Evolutionary conservation across 2,888 invertebrate species (phyloP), one percentile per base, ranked within the genome.

Genomic region (Cantharis lateralis): DNA sequence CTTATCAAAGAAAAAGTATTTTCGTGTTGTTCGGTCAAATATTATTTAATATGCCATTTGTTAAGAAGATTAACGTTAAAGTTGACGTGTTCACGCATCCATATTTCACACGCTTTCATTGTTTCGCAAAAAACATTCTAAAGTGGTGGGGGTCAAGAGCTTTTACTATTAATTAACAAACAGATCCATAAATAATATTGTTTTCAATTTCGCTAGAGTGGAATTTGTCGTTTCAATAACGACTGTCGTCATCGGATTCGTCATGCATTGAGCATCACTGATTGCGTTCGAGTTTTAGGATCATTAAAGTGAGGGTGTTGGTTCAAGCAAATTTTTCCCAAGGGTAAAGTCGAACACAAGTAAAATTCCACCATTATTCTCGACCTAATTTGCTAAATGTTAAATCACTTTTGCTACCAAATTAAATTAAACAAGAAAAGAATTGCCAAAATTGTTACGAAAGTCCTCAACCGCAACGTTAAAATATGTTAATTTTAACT

Each of bases 31-130:
- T 48, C 71, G 32, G 71, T 76, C 76, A 73, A 74, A 74, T 77
- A 74, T 77, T 77, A 73, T 77, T 77, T 77, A 68, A 77, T 74
- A 68, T 68, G 70, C 74, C 71, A 74, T 77, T 77, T 74, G 71
- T 77, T 77, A 74, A 71, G 77, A 71, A 77, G 77, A 77, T 77
- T 77, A 74, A 74, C 70, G 71, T 11, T 11, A 68, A 77, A 74
- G 74, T 71, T 77, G 74, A 77, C 74, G 77, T 74, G 66, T 77
- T 74, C 77, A 77, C 77, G 77, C 77, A 77, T 77, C 74, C 68
- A 77, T 77, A 77, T 74, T 77, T 77, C 68, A 77, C 74, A 61
- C 71, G 71, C 71, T 28, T 61, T 32, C 73, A 76, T 76, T 76
- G 76, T 76, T 76, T 76, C 72, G 68, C 71, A 69, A 63, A 69